These are phyloP conservation scores for Pristionchus maxplancki DNA, from an alignment of 2,888 invertebrate genomes.

Conservation along the genomic window DNA sequence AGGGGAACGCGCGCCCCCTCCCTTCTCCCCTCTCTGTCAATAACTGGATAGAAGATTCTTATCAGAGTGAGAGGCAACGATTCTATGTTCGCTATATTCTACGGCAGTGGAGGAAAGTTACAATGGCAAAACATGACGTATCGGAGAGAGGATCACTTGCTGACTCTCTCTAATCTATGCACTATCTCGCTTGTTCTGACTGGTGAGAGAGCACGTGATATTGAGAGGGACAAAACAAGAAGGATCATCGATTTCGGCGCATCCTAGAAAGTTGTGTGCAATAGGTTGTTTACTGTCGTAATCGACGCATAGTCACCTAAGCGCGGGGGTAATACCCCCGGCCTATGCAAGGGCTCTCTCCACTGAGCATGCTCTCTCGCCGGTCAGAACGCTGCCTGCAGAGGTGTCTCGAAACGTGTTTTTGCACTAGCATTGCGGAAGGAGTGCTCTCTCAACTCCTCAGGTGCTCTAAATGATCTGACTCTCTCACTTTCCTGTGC, in stretches of 20 bases:
- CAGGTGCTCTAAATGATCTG: too few relatives aligned
- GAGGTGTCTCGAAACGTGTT: slow-evolving; percentile 16
- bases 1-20: not conserved
- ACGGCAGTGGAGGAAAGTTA: not conserved
- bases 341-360: too few relatives aligned
- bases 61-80: not conserved
- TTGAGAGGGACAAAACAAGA: not conserved
- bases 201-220: not conserved
- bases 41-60: slow-evolving; percentile 43
- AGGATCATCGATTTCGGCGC: not conserved
- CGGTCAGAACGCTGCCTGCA: too few relatives aligned
- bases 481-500: too few relatives aligned
- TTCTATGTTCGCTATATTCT: not conserved
- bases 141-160: not conserved
- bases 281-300: not conserved
- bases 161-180: not conserved
- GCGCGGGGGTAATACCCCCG: not conserved
- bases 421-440: not conserved
- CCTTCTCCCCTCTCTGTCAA: not conserved
- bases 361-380: too few relatives aligned
- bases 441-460: not conserved
- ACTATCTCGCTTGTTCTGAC: not conserved
- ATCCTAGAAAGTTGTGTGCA: not conserved
- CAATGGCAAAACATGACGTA: slow-evolving; percentile 4
- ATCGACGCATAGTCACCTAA: not conserved